Percentiles rank a stretch among this genome's conserved stretches.
These are phyloP conservation scores for Anhinga rufa DNA, from an alignment of 2,113 vertebrate genomes.

Conservation along the genomic window DNA sequence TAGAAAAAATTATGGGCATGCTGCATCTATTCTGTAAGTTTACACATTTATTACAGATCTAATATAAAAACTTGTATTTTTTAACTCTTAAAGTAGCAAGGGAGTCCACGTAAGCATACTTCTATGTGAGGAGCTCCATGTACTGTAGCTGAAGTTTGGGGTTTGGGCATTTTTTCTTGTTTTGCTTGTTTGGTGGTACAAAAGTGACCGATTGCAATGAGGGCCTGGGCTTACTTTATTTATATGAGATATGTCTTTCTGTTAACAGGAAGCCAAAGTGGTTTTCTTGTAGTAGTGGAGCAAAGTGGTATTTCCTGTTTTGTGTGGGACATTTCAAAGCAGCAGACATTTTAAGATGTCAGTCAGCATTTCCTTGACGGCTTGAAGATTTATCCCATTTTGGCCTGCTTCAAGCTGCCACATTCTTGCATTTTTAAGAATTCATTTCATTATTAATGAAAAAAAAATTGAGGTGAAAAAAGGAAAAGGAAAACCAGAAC, in stretches of 20 bases:
- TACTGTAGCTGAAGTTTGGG: neutral
- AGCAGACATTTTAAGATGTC: neutral
- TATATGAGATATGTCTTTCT: neutral
- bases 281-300: neutral
- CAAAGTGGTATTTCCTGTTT: constrained; percentile 35
- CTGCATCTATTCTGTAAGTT: neutral
- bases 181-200: neutral
- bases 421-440: neutral
- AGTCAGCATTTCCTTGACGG: neutral
- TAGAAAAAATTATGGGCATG: neutral
- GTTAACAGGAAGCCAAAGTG: constrained; percentile 27
- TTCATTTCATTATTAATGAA: neutral
- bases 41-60: neutral
- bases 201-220: neutral
- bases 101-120: neutral
- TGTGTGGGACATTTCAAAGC: neutral
- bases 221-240: neutral
- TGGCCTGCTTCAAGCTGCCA: neutral
- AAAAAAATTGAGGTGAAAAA: neutral
- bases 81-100: neutral
- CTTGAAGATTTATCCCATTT: neutral
- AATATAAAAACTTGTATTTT: neutral
- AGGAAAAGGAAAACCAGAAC: neutral
- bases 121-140: neutral
- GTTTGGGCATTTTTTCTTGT: neutral